phyloP scores from a whole-genome alignment of 2,113 vertebrate species.

The Poecilia latipinna region DNA sequence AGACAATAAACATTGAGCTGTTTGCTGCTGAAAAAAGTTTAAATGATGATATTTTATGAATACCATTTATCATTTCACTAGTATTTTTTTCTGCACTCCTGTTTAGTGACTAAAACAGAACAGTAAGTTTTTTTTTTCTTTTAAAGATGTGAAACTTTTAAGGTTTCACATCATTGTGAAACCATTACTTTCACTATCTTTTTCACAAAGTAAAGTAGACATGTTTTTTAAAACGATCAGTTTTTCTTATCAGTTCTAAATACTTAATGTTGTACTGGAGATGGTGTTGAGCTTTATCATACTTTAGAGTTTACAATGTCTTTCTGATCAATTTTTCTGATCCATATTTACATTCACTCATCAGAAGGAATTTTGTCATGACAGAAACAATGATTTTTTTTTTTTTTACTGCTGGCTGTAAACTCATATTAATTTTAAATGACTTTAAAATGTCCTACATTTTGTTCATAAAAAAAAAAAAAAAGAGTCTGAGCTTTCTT shows the following conservation, averaged over 20 bases:
- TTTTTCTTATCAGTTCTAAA: too few relatives aligned
- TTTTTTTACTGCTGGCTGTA: background rate
- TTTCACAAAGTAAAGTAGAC: background rate
- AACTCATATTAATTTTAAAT: slow-evolving; percentile 26
- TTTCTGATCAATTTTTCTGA: background rate
- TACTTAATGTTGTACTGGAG: too few relatives aligned
- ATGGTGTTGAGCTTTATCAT: too few relatives aligned
- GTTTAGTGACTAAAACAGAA: too few relatives aligned
- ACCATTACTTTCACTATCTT: background rate
- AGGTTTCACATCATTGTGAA: background rate
- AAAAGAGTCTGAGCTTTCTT: background rate
- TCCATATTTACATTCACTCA: slow-evolving; percentile 2
- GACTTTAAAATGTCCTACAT: too few relatives aligned
- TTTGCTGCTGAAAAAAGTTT: background rate
- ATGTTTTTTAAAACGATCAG: background rate
- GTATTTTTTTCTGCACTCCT: too few relatives aligned
- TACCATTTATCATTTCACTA: too few relatives aligned
- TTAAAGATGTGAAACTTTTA: background rate
- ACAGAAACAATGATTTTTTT: too few relatives aligned
- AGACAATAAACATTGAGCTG: background rate
- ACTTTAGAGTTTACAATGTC: background rate
- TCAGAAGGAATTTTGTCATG: background rate
- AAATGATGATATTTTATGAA: background rate
- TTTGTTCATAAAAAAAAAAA: too few relatives aligned
- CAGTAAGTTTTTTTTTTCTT: background rate